Percentiles rank a stretch among this genome's conserved stretches.
phyloP scores from a whole-genome alignment of 2,888 invertebrate genomes.

The Heliconius ethilla region DNA sequence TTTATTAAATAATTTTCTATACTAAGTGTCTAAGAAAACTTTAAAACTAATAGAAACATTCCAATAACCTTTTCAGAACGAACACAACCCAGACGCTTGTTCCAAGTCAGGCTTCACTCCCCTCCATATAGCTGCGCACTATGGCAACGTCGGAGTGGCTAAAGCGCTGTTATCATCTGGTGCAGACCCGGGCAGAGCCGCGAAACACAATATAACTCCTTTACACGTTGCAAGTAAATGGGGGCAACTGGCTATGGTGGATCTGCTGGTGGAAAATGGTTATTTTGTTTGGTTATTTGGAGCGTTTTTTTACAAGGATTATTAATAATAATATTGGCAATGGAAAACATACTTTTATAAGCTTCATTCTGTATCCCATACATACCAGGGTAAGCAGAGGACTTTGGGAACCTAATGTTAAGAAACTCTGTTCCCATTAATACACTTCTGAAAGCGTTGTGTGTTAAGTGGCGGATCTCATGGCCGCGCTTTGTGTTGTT shows the following conservation, averaged over 20 bases:
- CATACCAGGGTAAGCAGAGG: too few relatives aligned
- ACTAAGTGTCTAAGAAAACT: too few relatives aligned
- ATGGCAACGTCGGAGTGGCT: conserved; percentile 97
- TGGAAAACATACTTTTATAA: too few relatives aligned
- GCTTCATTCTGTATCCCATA: too few relatives aligned
- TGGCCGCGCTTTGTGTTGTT: too few relatives aligned
- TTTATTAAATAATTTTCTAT: too few relatives aligned
- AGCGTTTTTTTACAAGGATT: neutral
- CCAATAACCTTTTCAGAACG: conserved; percentile 84
- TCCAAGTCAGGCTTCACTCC: conserved; percentile 99
- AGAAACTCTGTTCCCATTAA: too few relatives aligned
- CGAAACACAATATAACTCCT: conserved; percentile 99
- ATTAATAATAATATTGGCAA: too few relatives aligned
- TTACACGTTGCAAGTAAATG: conserved; percentile 99
- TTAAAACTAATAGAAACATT: neutral
- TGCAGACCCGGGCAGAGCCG: conserved; percentile 97
- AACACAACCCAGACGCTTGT: conserved; percentile 97
- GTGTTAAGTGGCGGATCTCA: too few relatives aligned
- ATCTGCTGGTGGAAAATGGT: conserved; percentile 85
- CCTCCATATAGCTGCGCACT: conserved; percentile 98
- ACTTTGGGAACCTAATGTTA: too few relatives aligned
- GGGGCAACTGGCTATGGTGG: conserved; percentile 97
- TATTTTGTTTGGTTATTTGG: conserved; percentile 37
- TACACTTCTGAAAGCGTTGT: too few relatives aligned
- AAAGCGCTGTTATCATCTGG: conserved; percentile 93